These are phyloP conservation scores for Malachius bipustulatus DNA, from an alignment of 2,888 invertebrate genomes.

Conservation along the genomic window DNA sequence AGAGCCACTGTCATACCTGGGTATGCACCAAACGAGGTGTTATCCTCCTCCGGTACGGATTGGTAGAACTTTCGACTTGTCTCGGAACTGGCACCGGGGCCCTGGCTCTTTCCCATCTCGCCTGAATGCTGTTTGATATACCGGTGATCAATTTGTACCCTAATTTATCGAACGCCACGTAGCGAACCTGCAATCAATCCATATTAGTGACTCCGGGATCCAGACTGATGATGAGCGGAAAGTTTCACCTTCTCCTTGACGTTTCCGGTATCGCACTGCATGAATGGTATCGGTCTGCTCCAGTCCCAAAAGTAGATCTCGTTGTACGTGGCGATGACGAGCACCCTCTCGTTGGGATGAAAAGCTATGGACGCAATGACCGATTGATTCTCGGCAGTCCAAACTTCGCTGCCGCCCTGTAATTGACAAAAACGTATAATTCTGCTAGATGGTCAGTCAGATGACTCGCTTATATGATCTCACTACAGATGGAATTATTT, in stretches of 20 bases:
- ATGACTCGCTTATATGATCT: no score
- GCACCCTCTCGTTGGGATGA: conserved; percentile 68
- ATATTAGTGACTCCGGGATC: no score
- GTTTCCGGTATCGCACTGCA: conserved; percentile 60
- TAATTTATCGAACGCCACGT: conserved; percentile 70
- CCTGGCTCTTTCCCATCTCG: conserved; percentile 41
- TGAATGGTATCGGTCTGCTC: conserved; percentile 64
- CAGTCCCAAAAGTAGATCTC: conserved; percentile 85
- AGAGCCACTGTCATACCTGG: conserved; percentile 5
- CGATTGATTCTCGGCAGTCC: conserved; percentile 59
- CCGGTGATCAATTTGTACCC: conserved; percentile 77
- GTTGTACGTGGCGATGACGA: conserved; percentile 78
- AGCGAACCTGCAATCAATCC: conserved; percentile 41
- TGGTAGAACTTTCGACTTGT: conserved; percentile 28
- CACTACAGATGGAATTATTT: no score
- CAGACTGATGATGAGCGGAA: neutral
- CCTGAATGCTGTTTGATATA: conserved; percentile 52
- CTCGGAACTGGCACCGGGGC: conserved; percentile 32
- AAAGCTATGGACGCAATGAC: conserved; percentile 79
- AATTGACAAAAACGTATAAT: conserved; percentile 11
- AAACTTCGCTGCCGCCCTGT: conserved; percentile 77
- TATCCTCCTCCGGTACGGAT: conserved; percentile 31
- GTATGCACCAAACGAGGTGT: conserved; percentile 27
- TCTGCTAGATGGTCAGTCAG: no score
- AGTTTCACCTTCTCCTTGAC: conserved; percentile 61